These are phyloP conservation scores for Heliconius hewitsoni DNA, from an alignment of 1,140 invertebrate species.

Conservation along the genomic window DNA sequence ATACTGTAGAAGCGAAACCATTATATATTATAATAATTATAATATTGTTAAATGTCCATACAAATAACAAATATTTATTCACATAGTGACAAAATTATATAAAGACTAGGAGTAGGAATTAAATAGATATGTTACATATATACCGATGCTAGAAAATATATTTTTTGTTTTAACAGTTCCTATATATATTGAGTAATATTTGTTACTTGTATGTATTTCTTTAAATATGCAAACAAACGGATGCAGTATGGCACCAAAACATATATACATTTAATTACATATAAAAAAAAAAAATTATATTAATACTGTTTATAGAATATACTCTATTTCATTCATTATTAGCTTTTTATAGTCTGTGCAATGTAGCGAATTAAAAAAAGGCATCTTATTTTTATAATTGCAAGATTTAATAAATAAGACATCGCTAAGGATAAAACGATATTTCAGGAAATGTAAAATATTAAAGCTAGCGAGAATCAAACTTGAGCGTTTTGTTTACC, in stretches of 20 bases:
- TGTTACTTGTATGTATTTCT: neutral
- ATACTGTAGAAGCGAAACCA: neutral
- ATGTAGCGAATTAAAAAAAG: neutral
- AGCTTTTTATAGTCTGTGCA: neutral
- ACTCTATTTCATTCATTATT: neutral
- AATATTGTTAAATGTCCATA: neutral
- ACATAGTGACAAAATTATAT: neutral
- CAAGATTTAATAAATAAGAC: neutral
- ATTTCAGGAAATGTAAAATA: too few species aligned
- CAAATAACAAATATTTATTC: neutral
- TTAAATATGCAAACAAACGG: neutral
- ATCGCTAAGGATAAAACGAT: neutral
- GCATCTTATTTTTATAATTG: neutral
- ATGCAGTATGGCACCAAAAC: slow-evolving; percentile 30
- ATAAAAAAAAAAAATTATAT: neutral
- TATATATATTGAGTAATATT: too few species aligned
- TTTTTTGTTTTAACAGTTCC: neutral
- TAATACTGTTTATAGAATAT: slow-evolving; percentile 27
- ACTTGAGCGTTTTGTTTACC: too few species aligned
- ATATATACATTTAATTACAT: slow-evolving; percentile 16
- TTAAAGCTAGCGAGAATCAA: too few species aligned
- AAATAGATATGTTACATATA: neutral
- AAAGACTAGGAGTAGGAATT: too few species aligned
- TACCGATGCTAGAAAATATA: neutral
- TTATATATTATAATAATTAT: neutral